Percentiles rank a stretch among this genome's conserved stretches.
phyloP scores from a whole-genome alignment of 1,140 invertebrate genomes.

The Dinoponera quadriceps region DNA sequence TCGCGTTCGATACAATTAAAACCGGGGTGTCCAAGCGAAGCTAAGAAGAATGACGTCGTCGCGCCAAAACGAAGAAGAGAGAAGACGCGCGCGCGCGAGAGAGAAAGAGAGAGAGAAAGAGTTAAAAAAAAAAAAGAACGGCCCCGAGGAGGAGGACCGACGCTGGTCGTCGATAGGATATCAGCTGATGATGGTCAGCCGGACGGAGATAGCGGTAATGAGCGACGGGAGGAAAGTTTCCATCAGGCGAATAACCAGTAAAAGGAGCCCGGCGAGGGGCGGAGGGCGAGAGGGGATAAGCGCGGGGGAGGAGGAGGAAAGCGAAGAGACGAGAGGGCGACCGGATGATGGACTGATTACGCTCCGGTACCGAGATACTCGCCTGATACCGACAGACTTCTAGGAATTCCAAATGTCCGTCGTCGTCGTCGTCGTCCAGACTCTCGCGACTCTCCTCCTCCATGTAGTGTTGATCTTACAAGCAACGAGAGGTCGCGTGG shows the following conservation, averaged over 20 bases:
- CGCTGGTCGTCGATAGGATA: constrained; percentile 74
- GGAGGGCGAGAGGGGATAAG: background rate
- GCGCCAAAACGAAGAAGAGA: background rate
- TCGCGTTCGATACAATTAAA: constrained; percentile 39
- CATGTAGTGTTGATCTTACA: no score
- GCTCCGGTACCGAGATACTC: constrained; percentile 62
- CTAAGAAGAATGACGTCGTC: constrained; percentile 32
- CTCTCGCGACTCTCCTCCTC: background rate
- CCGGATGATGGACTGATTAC: constrained; percentile 74
- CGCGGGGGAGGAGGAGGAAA: background rate
- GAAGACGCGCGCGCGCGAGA: background rate
- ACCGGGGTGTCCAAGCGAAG: background rate
- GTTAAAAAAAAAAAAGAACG: constrained; percentile 12
- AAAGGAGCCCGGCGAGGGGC: constrained; percentile 62
- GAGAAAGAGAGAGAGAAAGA: constrained; percentile 10
- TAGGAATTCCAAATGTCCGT: constrained; percentile 68
- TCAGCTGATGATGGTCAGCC: constrained; percentile 77
- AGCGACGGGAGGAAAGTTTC: constrained; percentile 79
- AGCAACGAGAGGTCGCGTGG: no score
- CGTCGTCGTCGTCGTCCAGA: constrained; percentile 19
- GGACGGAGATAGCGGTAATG: constrained; percentile 77
- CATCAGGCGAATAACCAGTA: constrained; percentile 78
- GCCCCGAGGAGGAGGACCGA: constrained; percentile 35
- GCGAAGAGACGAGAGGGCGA: constrained; percentile 11
- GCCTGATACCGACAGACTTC: constrained; percentile 63